These are phyloP conservation scores for Ischnura elegans DNA, from an alignment of 2,888 invertebrate genomes.

Conservation along the genomic window DNA sequence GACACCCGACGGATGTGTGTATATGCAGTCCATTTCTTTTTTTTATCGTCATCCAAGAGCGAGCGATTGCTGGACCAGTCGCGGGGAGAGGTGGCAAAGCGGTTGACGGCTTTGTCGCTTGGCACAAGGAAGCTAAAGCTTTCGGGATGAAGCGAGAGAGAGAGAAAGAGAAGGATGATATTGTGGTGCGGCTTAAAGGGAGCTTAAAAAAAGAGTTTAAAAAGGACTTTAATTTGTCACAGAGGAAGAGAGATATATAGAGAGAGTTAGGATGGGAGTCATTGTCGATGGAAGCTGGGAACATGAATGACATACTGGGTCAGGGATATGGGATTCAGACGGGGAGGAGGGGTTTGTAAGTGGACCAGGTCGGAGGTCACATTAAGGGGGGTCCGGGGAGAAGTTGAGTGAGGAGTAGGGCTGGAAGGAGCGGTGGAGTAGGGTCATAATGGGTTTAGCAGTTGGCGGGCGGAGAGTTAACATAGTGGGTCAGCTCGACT, in stretches of 20 bases:
- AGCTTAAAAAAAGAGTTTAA: neutral
- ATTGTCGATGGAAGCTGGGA: neutral
- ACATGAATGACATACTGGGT: conserved; percentile 11
- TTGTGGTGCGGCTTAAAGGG: neutral
- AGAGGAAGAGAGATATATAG: neutral
- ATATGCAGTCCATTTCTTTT: too few relatives aligned
- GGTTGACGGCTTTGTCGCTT: neutral
- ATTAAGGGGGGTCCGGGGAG: neutral
- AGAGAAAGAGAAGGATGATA: neutral
- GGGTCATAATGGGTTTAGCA: conserved; percentile 21
- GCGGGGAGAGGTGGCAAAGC: neutral
- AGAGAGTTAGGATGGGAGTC: neutral
- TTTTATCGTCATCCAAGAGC: neutral
- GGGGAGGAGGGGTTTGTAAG: neutral
- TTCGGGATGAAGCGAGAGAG: neutral
- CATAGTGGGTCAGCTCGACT: neutral
- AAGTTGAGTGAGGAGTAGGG: neutral
- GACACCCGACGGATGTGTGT: neutral
- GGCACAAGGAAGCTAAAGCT: neutral
- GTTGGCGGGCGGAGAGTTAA: neutral
- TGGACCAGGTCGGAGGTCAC: conserved; percentile 11
- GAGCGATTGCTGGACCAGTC: neutral
- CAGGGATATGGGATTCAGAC: neutral
- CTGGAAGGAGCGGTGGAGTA: neutral
- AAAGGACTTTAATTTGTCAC: conserved; percentile 14